Conservation (phyloP, 1,140 invertebrate species). For the Myzus persicae region DNA sequence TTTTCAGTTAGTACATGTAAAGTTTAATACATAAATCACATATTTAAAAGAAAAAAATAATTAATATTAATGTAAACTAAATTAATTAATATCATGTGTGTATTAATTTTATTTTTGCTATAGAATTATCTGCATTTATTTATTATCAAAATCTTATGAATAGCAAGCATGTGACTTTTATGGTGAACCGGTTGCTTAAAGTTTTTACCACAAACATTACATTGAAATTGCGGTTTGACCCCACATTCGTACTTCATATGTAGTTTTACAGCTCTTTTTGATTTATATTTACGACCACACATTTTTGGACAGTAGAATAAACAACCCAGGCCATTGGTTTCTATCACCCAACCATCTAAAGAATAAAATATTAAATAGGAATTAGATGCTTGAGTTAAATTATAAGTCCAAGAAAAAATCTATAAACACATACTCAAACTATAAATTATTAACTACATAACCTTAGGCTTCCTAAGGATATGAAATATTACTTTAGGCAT, state of each 20-base stretch:
- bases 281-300: constrained; percentile 65
- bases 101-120: not conserved
- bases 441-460: not conserved
- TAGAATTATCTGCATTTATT: not conserved
- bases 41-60: not conserved
- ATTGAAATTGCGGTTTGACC: constrained; percentile 38
- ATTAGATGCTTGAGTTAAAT: not conserved
- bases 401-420: not conserved
- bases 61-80: not conserved
- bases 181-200: constrained; percentile 50
- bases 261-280: constrained; percentile 65
- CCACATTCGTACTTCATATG: constrained; percentile 69
- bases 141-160: constrained; percentile 19
- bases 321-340: not conserved
- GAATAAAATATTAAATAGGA: not conserved
- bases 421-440: not conserved
- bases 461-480: not conserved
- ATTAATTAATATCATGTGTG: not conserved
- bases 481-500: not conserved
- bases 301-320: constrained; percentile 60
- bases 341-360: not conserved
- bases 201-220: constrained; percentile 33
- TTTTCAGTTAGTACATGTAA: not conserved
- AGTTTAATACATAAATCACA: not conserved
- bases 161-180: constrained; percentile 48